phyloP scores from a whole-genome alignment of 2,113 vertebrate species.

The Macquaria ambigua region DNA sequence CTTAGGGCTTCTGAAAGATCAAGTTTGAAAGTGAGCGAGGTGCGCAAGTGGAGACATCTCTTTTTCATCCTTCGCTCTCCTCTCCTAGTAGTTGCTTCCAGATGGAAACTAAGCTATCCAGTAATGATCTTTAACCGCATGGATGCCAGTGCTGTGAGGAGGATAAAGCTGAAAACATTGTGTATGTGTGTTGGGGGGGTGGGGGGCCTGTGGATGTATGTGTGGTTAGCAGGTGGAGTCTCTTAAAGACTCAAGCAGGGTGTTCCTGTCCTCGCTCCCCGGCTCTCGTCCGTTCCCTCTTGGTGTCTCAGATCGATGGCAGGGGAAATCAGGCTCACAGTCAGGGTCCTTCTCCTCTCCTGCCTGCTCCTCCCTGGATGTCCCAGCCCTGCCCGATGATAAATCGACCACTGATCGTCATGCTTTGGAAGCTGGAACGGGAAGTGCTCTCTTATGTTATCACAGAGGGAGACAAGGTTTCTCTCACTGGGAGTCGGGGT shows the following conservation, averaged over 20 bases:
- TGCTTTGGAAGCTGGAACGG: constrained; percentile 31
- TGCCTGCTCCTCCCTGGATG: constrained; percentile 30
- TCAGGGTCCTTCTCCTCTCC: constrained; percentile 33
- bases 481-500: constrained; percentile 1
- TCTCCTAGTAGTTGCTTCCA: constrained; percentile 45
- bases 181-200: not conserved
- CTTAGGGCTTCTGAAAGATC: constrained; percentile 74
- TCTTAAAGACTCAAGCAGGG: constrained; percentile 9
- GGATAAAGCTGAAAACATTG: constrained; percentile 32
- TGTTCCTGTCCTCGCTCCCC: constrained; percentile 23
- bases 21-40: constrained; percentile 71
- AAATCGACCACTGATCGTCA: constrained; percentile 42
- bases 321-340: constrained; percentile 42
- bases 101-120: constrained; percentile 62
- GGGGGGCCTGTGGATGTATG: too few relatives aligned
- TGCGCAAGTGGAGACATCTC: constrained; percentile 57
- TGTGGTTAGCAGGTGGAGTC: constrained; percentile 28
- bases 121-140: constrained; percentile 62
- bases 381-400: constrained; percentile 35
- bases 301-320: constrained; percentile 48
- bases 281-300: not conserved
- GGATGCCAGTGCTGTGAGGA: constrained; percentile 38
- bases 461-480: not conserved
- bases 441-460: constrained; percentile 22
- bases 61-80: constrained; percentile 48